Evolutionary conservation across 2,797 vertebrate genomes (phyloP), one percentile per base, ranked within the genome.

Genomic region (Dallia pectoralis): DNA sequence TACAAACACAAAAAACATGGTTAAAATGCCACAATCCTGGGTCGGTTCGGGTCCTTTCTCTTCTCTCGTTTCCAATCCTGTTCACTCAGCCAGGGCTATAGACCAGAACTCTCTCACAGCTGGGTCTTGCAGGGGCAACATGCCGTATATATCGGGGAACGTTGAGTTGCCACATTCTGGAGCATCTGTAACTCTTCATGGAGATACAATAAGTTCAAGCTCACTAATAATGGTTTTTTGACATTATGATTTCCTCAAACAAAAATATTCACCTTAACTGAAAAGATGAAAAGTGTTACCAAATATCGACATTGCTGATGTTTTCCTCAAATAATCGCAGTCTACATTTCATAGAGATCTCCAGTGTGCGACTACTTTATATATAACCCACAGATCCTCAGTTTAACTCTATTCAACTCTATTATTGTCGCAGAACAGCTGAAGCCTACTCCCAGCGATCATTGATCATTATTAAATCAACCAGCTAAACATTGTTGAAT

Each of bases 21-120:
- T 79, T 72, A 18, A 71, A 68, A 56, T 65, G 8, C 27, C 49
- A 70, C 14, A 2, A 74, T 56, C 47, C 67, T 53, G 33, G 40
- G 70, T 27, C 40, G 40, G 32, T 67, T 16, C 62, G 48, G 66
- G 25, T 3, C 66, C 64, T 30, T 65, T 47, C 33, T 69, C 69
- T 74, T 69, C 70, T 64, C 62, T 14, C 22, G 8, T 56, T 22
- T 12, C 22, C 53, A 9, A 3, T 56, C 22, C 53, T 59, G n/a
- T 56, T 25, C 16, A 22, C 64, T 73, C 73, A 75, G 73, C 77
- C 71, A 71, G 70, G 29, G 36, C 25, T 76, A 70, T 74, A 79
- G 79, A 78, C 70, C 69, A 74, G 71, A 74, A 48, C 63, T 69
- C 63, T 53, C 36, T 63, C 67, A 73, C 74, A 81, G 82, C 73